A percentile compares a stretch with the other conserved stretches of the same genome.
Conservation (phyloP, 2,797 vertebrate species). For the Oreonectes daqikongensis region DNA sequence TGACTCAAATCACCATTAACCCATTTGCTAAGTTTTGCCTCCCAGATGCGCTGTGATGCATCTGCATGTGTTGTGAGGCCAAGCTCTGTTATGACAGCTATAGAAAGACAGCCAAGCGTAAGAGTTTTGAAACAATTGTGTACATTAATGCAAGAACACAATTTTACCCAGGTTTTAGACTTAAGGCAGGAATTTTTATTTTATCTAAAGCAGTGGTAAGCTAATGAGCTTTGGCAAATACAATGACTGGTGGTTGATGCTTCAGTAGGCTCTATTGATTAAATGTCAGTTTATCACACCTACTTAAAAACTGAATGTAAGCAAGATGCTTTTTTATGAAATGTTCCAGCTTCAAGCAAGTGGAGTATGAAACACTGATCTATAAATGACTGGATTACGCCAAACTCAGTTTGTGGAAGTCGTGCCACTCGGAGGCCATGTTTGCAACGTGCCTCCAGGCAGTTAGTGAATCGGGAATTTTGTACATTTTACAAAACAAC, state of each 20-base stretch:
- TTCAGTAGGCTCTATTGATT: constrained; percentile 35
- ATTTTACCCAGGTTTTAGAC: neutral
- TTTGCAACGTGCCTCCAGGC: too few species aligned
- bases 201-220: constrained; percentile 1
- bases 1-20: constrained; percentile 8
- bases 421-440: too few species aligned
- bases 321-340: constrained; percentile 9
- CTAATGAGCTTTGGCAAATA: constrained; percentile 28
- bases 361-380: neutral
- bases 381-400: too few species aligned
- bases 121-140: constrained; percentile 36
- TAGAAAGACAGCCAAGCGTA: constrained; percentile 23
- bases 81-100: constrained; percentile 25
- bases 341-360: neutral
- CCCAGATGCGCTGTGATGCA: neutral
- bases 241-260: constrained; percentile 22
- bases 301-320: constrained; percentile 12
- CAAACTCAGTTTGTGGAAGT: too few species aligned
- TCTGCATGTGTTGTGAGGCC: constrained; percentile 15
- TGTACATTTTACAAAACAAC: too few species aligned
- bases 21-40: neutral
- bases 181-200: constrained; percentile 4
- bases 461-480: too few species aligned
- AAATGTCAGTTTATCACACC: constrained; percentile 35
- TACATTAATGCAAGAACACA: constrained; percentile 12